Percentiles rank a stretch among this genome's conserved stretches.
These are phyloP conservation scores for Dendrocincla tyrannina DNA, from an alignment of 2,797 vertebrate species.

Conservation along the genomic window DNA sequence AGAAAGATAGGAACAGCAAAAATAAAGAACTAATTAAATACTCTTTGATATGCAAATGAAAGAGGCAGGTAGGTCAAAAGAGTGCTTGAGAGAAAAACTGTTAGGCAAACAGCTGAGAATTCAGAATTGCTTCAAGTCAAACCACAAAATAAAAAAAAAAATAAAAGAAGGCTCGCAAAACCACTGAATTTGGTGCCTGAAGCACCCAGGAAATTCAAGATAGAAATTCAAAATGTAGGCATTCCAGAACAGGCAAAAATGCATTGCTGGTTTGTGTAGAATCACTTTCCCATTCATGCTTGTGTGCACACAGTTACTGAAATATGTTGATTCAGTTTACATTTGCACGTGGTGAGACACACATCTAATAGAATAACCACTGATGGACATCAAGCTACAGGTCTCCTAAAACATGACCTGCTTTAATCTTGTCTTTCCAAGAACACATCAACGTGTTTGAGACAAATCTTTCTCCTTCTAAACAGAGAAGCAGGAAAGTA, in stretches of 20 bases:
- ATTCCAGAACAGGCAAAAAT: neutral
- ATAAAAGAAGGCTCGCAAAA: neutral
- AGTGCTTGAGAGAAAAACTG: neutral
- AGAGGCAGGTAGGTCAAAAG: neutral
- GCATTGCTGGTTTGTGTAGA: neutral
- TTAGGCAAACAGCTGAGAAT: neutral
- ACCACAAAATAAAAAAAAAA: neutral
- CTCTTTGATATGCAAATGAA: conserved; percentile 13
- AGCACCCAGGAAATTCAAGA: neutral
- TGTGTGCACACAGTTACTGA: neutral
- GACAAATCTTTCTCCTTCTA: neutral
- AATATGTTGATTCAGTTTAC: neutral
- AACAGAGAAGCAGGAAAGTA: neutral
- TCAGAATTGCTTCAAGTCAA: neutral
- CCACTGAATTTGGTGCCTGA: neutral
- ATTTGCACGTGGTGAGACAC: neutral
- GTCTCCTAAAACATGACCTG: neutral
- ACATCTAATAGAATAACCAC: neutral
- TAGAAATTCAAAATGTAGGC: neutral
- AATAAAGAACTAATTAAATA: conserved; percentile 12
- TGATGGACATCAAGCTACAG: neutral
- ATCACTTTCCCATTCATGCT: neutral
- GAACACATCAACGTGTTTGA: neutral
- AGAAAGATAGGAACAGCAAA: neutral
- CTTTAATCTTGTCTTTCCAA: neutral